Evolutionary conservation across 2,888 invertebrate genomes (phyloP), one percentile per base, ranked within the genome.

Genomic region (Polia nebulosa): DNA sequence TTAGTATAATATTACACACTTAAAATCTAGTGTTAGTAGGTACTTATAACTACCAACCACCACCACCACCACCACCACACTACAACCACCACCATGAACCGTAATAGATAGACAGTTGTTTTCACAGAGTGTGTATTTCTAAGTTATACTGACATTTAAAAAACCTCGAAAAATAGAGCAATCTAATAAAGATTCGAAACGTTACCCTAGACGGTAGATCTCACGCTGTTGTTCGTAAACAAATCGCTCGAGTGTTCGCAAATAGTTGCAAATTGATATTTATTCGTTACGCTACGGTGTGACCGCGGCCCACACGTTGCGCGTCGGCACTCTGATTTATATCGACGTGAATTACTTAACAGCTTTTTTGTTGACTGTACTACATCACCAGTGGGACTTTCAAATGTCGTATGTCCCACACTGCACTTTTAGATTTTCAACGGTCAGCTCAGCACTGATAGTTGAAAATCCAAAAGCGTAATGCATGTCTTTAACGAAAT

Each of bases 251-350:
- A 67, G 78, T 85, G 85, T 88, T 87, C 83, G 84, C 83, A 69
- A 80, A 73, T 81, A 65, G 77, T 66, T 83, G 80, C 83, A 87
- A 89, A 92, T 90, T 91, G 87, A 90, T 89, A 92, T 92, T 91
- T 92, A 92, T 92, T 89, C 80, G 84, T 83, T 78, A 80, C 74
- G 71, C 45, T 22, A 32, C 65, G 66, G 70, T 80, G 82, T 79
- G 60, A 83, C 72, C 39, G 69, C 76, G 66, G 76, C 71, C 73
- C 51, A 56, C 72, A 69, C 71, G 78, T 75, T 29, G 34, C 44
- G 60, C 74, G 57, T 20, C 56, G 27, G 0, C 44, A 1, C 20
- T 45, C 70, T 81, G 72, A 82, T 83, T 81, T 76, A 83, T 76
- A 60, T 44, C 69, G 47, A 57, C 60, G 58, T 78, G 62, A 79